These are phyloP conservation scores for Balanococcus diminutus DNA, from an alignment of 2,888 invertebrate species.

Conservation along the genomic window DNA sequence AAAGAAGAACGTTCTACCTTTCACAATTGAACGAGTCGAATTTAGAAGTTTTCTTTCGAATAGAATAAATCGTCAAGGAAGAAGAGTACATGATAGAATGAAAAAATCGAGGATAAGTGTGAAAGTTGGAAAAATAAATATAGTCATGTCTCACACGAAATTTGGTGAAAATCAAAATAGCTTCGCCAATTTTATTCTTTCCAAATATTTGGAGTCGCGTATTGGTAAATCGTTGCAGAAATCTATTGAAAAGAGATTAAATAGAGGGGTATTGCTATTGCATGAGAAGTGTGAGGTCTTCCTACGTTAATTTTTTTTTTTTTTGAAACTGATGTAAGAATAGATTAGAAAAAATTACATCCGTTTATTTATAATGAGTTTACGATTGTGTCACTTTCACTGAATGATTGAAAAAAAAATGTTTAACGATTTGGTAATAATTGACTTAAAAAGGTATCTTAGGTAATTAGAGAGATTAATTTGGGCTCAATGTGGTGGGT, in stretches of 20 bases:
- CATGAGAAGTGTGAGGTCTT: neutral
- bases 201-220: neutral
- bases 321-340: no score
- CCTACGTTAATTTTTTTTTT: no score
- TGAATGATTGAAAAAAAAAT: no score
- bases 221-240: neutral
- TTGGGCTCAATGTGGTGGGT: no score
- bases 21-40: neutral
- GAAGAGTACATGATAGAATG: neutral
- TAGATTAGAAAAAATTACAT: no score
- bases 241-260: neutral
- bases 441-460: no score
- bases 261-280: neutral
- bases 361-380: no score
- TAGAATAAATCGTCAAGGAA: neutral
- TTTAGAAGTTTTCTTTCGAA: neutral
- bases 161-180: neutral
- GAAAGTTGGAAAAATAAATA: neutral
- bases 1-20: neutral
- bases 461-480: no score
- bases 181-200: neutral
- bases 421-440: no score
- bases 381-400: no score
- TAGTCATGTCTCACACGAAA: neutral
- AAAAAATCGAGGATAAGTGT: neutral